Base-by-base conservation (phyloP, 2,113 vertebrate genomes). In the Phrynosoma platyrhinos region DNA sequence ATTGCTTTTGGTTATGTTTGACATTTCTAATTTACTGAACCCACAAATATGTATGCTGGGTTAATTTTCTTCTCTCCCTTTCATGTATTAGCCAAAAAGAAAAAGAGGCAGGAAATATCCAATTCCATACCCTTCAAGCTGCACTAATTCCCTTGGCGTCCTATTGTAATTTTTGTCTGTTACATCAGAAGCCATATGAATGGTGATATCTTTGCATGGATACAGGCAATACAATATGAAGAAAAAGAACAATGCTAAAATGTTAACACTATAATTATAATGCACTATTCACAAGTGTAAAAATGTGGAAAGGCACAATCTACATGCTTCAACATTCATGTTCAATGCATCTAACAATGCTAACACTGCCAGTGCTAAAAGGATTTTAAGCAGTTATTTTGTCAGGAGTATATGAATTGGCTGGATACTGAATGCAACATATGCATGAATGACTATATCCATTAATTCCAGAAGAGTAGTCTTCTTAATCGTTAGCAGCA, bases 141-240 rank as follows among this genome's bases (percentile, higher is more conserved):
- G 79, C 32, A 91, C 68, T 78, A 89, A 91, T 91, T 94, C 89
- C 92, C 86, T 66, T 89, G 89, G 78, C 16, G 30, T 88, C 68
- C 2, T 80, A 21, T 2, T 88, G 83, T 88, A 89, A 90, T 42
- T 81, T 82, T 68, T 82, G 72, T 91, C 86, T 85, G 40, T 66
- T 90, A 91, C 91, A 90, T 92, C 91, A 94, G 90, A 94, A 94
- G 85, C 82, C 85, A 69, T 85, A 87, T 82, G 84, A 25, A 86
- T 80, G 92, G 62, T 85, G 30, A 79, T 86, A 79, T 79, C 88
- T 94, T 90, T 93, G 55, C 87, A 91, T 64, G 5, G 79, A 84
- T 25, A 53, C 66, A 68, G 82, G 55, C 88, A 88, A 88, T 72
- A 81, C 0, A 0, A 87, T 84, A 69, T 83, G 88, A 89, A 87